phyloP scores from a whole-genome alignment of 1,140 invertebrate species.

The Neelides sp. region DNA sequence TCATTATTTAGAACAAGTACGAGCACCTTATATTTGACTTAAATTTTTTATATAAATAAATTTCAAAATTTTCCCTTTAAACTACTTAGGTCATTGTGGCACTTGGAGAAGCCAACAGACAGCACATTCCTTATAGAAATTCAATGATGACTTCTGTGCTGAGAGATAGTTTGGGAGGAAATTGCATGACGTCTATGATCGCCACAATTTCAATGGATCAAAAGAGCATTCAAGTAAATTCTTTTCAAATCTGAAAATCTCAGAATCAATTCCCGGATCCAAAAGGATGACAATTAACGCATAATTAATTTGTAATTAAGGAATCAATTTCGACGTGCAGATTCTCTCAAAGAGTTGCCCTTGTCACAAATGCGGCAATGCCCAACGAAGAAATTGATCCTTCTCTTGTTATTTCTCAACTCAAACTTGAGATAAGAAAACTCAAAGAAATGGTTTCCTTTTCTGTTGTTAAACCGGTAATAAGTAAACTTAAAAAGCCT shows the following conservation, averaged over 20 bases:
- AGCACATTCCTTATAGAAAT: constrained; percentile 53
- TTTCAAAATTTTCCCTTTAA: not conserved
- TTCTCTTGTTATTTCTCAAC: constrained; percentile 39
- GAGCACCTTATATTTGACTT: not conserved
- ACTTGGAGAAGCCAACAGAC: constrained; percentile 43
- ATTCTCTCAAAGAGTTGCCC: constrained; percentile 51
- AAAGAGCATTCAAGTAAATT: constrained; percentile 40
- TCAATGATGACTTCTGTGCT: constrained; percentile 51
- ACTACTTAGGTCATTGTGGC: constrained; percentile 43
- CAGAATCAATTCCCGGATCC: not conserved
- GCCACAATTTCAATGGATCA: constrained; percentile 46
- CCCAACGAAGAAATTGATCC: constrained; percentile 45
- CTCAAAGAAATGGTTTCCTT: constrained; percentile 29
- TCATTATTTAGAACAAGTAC: constrained; percentile 53
- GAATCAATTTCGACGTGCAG: constrained; percentile 54
- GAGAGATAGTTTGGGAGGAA: constrained; percentile 50
- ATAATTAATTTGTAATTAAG: constrained; percentile 32
- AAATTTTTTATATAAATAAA: not conserved
- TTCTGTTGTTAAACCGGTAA: constrained; percentile 15
- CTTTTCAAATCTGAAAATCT: not conserved
- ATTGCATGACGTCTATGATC: constrained; percentile 54
- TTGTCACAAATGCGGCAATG: constrained; percentile 46
- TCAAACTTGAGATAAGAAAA: constrained; percentile 39
- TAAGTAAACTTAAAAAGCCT: not conserved
- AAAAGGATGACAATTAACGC: not conserved